A percentile compares a stretch with the other conserved stretches of the same genome.
phyloP scores from a whole-genome alignment of 64 coral and sea anemone species.

The Porites lutea region DNA sequence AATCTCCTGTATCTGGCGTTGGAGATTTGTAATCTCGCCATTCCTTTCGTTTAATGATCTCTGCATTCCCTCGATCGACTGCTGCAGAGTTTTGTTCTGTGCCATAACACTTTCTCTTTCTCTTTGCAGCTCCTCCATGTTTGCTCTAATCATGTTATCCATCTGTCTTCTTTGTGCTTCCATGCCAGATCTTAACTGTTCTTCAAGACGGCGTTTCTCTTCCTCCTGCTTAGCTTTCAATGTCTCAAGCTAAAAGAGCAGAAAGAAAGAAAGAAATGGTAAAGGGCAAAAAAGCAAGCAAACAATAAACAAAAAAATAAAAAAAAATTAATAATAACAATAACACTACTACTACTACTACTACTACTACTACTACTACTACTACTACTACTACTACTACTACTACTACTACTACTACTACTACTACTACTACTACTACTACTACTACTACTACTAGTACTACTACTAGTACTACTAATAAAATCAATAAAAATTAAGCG shows the following conservation, averaged over 20 bases:
- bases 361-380: too few relatives aligned
- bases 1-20: constrained; percentile 22
- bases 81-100: background rate
- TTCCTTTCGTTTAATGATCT: constrained; percentile 26
- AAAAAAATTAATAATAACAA: too few relatives aligned
- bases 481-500: too few relatives aligned
- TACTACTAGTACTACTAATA: too few relatives aligned
- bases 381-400: too few relatives aligned
- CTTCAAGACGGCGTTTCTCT: constrained; percentile 61
- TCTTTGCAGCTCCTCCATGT: constrained; percentile 60
- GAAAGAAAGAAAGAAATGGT: background rate
- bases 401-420: too few relatives aligned
- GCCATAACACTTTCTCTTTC: constrained; percentile 20
- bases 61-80: background rate
- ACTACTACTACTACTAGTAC: too few relatives aligned
- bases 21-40: constrained; percentile 12
- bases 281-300: too few relatives aligned
- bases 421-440: too few relatives aligned
- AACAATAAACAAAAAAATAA: too few relatives aligned
- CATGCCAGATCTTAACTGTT: constrained; percentile 60
- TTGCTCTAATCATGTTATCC: constrained; percentile 82
- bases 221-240: constrained; percentile 62
- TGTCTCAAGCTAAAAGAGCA: constrained; percentile 58
- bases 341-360: too few relatives aligned
- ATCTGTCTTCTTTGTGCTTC: constrained; percentile 68